phyloP scores from a whole-genome alignment of 2,113 vertebrate genomes.

The Pardalotus punctatus region DNA sequence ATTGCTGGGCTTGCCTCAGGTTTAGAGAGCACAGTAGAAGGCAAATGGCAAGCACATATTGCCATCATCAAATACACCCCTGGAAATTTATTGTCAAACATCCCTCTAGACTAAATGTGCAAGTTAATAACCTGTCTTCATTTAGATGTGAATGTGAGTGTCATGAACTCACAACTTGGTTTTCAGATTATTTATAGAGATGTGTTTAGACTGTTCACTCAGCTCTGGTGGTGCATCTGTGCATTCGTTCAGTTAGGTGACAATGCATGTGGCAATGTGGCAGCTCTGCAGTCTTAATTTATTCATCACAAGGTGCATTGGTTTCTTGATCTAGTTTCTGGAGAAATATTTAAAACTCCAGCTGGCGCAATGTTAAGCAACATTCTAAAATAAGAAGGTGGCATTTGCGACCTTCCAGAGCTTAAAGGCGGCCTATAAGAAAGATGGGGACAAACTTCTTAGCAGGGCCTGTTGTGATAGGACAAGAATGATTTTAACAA shows the following conservation, averaged over 20 bases:
- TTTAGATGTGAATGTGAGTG: not conserved
- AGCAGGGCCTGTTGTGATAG: not conserved
- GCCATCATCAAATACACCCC: not conserved
- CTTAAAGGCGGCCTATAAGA: not conserved
- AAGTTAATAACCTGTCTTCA: not conserved
- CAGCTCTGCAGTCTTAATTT: conserved; percentile 27
- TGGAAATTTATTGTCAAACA: not conserved
- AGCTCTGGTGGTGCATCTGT: not conserved
- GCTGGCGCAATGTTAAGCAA: not conserved
- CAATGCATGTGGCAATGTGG: not conserved
- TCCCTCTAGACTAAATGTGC: not conserved
- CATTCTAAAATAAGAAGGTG: not conserved
- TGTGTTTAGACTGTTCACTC: not conserved
- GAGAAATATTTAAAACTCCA: conserved; percentile 42
- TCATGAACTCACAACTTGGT: not conserved
- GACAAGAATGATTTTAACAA: not conserved
- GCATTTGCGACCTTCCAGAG: not conserved
- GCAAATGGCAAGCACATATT: not conserved
- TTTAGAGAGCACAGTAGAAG: not conserved
- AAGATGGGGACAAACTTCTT: not conserved
- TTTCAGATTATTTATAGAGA: not conserved
- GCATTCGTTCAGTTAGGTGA: not conserved
- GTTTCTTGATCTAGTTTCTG: conserved; percentile 10
- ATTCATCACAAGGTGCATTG: conserved; percentile 16
- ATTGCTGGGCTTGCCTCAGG: not conserved